Evolutionary conservation across 2,888 invertebrate species (phyloP).

Genomic region (Malthinus seriepunctatus): DNA sequence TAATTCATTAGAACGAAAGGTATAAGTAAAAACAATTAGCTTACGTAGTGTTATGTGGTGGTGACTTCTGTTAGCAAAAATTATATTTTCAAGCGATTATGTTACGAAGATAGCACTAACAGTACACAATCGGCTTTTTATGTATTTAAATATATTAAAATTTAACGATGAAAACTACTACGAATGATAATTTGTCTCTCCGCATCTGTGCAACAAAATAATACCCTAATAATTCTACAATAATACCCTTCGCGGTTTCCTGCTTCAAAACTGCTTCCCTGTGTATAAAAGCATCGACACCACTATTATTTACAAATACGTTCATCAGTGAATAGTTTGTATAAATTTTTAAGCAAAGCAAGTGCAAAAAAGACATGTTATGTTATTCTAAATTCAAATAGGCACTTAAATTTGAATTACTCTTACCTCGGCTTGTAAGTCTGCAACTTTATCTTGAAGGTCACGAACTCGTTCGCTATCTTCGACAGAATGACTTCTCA

Average conservation of each 20-base stretch:
- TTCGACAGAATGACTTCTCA: slow-evolving; percentile 78
- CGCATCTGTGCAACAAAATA: too few species aligned
- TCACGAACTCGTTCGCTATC: slow-evolving; percentile 87
- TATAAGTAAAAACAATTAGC: not conserved
- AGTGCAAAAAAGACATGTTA: slow-evolving; percentile 5
- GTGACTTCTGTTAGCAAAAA: slow-evolving; percentile 2
- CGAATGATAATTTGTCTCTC: too few species aligned
- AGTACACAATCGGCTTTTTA: too few species aligned
- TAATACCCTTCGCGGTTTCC: not conserved
- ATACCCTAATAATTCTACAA: not conserved
- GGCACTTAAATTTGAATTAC: not conserved
- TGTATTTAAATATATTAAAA: too few species aligned
- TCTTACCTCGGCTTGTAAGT: slow-evolving; percentile 89
- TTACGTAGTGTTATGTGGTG: slow-evolving; percentile 1
- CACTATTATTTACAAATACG: not conserved
- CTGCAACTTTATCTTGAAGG: slow-evolving; percentile 89
- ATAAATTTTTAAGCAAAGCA: slow-evolving; percentile 1
- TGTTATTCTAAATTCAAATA: not conserved
- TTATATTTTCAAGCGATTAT: not conserved
- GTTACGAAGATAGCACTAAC: too few species aligned
- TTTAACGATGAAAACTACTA: too few species aligned
- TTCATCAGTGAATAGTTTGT: not conserved
- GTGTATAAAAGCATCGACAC: too few species aligned
- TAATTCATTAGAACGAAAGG: too few species aligned
- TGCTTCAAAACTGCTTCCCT: too few species aligned